phyloP scores from a whole-genome alignment of 2,797 vertebrate species.

The Dicrostonyx torquatus region DNA sequence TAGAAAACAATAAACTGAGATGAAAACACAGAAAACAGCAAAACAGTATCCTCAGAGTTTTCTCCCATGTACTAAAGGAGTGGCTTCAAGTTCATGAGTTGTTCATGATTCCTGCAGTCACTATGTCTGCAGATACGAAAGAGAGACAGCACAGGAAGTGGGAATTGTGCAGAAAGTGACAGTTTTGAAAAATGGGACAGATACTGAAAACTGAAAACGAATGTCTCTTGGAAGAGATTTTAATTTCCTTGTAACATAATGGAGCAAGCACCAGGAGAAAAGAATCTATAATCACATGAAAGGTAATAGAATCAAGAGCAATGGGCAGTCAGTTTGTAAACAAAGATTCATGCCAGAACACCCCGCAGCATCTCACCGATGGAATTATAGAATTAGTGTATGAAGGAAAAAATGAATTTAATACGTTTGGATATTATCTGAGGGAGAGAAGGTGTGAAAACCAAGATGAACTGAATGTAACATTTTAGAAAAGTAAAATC shows the following conservation, averaged over 20 bases:
- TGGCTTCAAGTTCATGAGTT: not conserved
- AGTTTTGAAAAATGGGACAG: conserved; percentile 60
- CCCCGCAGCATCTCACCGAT: not conserved
- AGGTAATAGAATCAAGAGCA: conserved; percentile 43
- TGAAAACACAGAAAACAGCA: not conserved
- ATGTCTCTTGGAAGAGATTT: conserved; percentile 53
- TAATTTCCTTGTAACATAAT: conserved; percentile 64
- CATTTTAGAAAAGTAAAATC: conserved; percentile 31
- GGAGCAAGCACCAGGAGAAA: conserved; percentile 46
- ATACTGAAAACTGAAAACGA: conserved; percentile 31
- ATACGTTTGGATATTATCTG: conserved; percentile 15
- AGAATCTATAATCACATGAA: conserved; percentile 31
- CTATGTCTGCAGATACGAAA: not conserved
- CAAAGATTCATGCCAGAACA: conserved; percentile 16
- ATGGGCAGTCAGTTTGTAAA: conserved; percentile 49
- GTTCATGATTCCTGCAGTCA: not conserved
- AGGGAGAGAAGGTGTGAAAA: conserved; percentile 3
- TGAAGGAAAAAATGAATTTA: conserved; percentile 46
- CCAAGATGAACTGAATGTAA: not conserved
- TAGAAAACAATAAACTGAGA: not conserved
- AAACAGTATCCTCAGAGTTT: not conserved
- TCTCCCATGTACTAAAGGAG: not conserved
- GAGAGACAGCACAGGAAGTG: not conserved
- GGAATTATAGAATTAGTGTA: conserved; percentile 57
- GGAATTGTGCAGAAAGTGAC: not conserved